Conservation (phyloP, 2,888 invertebrate species). For the Proisotoma minuta region DNA sequence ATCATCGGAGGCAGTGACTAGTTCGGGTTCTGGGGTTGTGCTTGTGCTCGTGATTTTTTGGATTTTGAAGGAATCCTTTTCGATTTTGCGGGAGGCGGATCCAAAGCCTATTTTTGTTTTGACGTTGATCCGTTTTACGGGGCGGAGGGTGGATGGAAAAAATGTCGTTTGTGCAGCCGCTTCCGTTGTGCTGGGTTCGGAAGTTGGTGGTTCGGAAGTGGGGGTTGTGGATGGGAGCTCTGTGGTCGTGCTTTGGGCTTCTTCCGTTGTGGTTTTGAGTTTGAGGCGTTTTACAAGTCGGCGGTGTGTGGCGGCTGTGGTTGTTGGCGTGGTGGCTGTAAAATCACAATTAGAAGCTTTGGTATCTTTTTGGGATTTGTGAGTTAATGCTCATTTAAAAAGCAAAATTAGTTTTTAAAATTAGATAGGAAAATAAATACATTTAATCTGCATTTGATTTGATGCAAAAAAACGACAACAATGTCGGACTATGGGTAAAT, state of each 20-base stretch:
- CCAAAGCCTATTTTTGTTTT: conserved; percentile 32
- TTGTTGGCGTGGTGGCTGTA: too few species aligned
- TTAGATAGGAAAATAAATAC: too few species aligned
- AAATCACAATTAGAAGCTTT: too few species aligned
- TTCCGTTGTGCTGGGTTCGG: not conserved
- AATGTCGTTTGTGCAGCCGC: not conserved
- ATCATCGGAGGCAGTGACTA: conserved; percentile 39
- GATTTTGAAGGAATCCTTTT: conserved; percentile 4
- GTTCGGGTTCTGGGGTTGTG: conserved; percentile 36
- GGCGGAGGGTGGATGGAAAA: conserved; percentile 28
- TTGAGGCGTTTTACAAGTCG: conserved; percentile 27
- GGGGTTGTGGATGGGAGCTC: conserved; percentile 12
- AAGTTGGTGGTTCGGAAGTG: conserved; percentile 1
- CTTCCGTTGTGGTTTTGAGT: conserved; percentile 25
- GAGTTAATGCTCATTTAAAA: too few species aligned
- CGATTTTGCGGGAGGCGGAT: conserved; percentile 11
- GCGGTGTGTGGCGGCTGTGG: conserved; percentile 7
- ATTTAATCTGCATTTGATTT: too few species aligned
- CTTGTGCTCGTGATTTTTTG: conserved; percentile 19
- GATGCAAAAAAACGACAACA: too few species aligned
- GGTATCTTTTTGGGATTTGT: too few species aligned
- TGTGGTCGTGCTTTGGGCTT: conserved; percentile 3
- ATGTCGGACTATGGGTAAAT: too few species aligned
- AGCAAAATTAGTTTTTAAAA: too few species aligned
- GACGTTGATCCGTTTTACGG: conserved; percentile 33